A percentile compares a stretch with the other conserved stretches of the same genome.
phyloP scores from a whole-genome alignment of 1,140 invertebrate species.

The Eupeodes corollae region DNA sequence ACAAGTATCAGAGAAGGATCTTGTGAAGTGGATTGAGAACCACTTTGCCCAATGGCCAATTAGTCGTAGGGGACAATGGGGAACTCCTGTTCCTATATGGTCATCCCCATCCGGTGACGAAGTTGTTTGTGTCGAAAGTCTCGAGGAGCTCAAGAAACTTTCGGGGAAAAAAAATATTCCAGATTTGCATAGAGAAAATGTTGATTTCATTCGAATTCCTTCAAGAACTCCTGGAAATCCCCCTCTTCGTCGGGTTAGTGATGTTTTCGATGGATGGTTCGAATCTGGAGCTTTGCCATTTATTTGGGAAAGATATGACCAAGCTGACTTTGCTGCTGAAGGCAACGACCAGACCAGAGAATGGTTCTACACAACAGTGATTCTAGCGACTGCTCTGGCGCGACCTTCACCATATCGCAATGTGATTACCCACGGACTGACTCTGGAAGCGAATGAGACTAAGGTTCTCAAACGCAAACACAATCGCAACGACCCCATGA shows the following conservation, averaged over 20 bases:
- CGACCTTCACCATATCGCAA: conserved; percentile 93
- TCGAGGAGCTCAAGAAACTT: conserved; percentile 72
- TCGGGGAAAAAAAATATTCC: conserved; percentile 60
- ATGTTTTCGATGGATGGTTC: conserved; percentile 99
- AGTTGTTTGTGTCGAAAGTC: conserved; percentile 84
- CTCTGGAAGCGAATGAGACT: conserved; percentile 86
- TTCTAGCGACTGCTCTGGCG: conserved; percentile 86
- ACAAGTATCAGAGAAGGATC: conserved; percentile 39
- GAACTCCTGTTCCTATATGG: conserved; percentile 92
- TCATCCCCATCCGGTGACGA: conserved; percentile 79
- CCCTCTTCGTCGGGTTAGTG: conserved; percentile 65
- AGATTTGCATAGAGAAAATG: conserved; percentile 86
- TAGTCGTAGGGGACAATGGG: conserved; percentile 87
- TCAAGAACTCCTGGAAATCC: conserved; percentile 67
- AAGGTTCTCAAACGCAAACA: conserved; percentile 98
- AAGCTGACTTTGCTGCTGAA: conserved; percentile 96
- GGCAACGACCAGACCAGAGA: conserved; percentile 97
- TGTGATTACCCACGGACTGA: conserved; percentile 84
- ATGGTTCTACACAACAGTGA: conserved; percentile 94
- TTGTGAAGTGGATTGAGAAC: conserved; percentile 43
- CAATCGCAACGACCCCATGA: conserved; percentile 91
- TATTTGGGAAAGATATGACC: conserved; percentile 91
- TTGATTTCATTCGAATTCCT: conserved; percentile 86
- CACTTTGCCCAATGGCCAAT: conserved; percentile 91
- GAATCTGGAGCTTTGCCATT: conserved; percentile 98